A percentile compares a stretch with the other conserved stretches of the same genome.
Conservation (phyloP, 2,888 invertebrate species). For the Agrilus biguttatus region DNA sequence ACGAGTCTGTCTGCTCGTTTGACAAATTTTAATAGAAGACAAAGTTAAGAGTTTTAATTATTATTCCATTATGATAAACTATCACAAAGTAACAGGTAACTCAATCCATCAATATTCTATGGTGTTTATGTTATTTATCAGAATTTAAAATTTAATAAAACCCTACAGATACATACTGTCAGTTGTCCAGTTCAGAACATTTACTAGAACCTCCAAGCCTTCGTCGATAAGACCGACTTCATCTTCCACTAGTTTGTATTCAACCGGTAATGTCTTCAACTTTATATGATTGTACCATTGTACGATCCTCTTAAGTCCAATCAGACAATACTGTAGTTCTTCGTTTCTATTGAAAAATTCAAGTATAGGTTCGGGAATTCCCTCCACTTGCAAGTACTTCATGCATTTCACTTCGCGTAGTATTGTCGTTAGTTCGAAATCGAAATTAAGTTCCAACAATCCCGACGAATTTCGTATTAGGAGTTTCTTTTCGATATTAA, state of each 20-base stretch:
- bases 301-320: slow-evolving; percentile 40
- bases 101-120: no score
- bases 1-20: no score
- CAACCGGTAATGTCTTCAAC: slow-evolving; percentile 56
- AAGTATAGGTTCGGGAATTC: slow-evolving; percentile 45
- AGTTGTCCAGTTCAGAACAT: slow-evolving; percentile 63
- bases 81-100: no score
- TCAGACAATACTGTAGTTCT: slow-evolving; percentile 38
- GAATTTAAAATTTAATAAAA: no score
- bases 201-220: slow-evolving; percentile 52
- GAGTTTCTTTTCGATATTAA: slow-evolving; percentile 45
- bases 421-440: slow-evolving; percentile 50
- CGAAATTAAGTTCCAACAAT: slow-evolving; percentile 51
- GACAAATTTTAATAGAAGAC: no score
- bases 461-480: slow-evolving; percentile 38
- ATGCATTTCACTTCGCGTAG: slow-evolving; percentile 75
- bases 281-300: slow-evolving; percentile 75
- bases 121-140: no score
- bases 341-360: slow-evolving; percentile 55
- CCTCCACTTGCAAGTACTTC: slow-evolving; percentile 31
- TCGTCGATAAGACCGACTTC: slow-evolving; percentile 64
- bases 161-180: slow-evolving; percentile 55
- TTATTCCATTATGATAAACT: no score
- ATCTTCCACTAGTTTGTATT: slow-evolving; percentile 59
- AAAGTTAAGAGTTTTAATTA: no score